Conservation (phyloP, 2,888 invertebrate species). For the Sphinx pinastri region DNA sequence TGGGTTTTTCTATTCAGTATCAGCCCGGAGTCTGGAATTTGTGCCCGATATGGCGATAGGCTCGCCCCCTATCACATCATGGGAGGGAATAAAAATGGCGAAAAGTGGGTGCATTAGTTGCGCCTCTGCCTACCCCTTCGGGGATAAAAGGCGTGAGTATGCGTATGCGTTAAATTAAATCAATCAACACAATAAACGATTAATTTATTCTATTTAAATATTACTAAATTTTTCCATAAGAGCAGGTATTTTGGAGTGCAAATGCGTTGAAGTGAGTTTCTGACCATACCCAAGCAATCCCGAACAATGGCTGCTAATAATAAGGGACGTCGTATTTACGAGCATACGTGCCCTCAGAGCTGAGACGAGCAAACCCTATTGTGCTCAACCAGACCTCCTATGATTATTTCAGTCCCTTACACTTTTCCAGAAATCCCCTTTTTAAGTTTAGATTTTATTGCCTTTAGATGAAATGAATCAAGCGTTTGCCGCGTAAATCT, state of each 20-base stretch:
- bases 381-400: constrained; percentile 78
- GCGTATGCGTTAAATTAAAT: too few relatives aligned
- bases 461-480: constrained; percentile 65
- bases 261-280: constrained; percentile 9
- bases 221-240: neutral
- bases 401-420: constrained; percentile 77
- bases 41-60: too few relatives aligned
- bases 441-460: constrained; percentile 72
- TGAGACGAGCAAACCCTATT: constrained; percentile 79
- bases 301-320: constrained; percentile 82
- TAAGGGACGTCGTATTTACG: constrained; percentile 82
- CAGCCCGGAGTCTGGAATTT: too few relatives aligned
- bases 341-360: constrained; percentile 79
- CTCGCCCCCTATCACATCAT: too few relatives aligned
- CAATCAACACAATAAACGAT: too few relatives aligned
- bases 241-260: neutral
- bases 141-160: too few relatives aligned
- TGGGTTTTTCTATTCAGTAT: too few relatives aligned
- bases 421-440: constrained; percentile 75
- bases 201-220: neutral
- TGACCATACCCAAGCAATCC: constrained; percentile 52
- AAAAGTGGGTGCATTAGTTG: too few relatives aligned
- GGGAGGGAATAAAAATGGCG: too few relatives aligned
- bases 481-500: constrained; percentile 58
- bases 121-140: too few relatives aligned